Conservation (phyloP, 2,797 vertebrate genomes). For the Tapera naevia region DNA sequence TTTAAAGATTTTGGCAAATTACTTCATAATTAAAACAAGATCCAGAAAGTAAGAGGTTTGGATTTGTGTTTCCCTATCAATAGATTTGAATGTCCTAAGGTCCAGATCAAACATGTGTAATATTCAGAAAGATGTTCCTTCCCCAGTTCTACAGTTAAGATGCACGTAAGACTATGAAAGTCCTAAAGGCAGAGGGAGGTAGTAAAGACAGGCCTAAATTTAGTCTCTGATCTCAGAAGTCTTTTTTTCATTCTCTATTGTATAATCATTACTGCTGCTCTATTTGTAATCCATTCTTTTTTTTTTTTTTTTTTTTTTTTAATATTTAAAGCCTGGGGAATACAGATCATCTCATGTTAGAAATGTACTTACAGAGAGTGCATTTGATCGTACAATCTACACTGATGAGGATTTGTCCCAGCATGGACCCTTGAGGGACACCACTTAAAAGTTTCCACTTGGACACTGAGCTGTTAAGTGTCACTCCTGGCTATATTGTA, state of each 20-base stretch:
- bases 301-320: too few species aligned
- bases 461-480: background rate
- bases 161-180: background rate
- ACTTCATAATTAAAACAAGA: background rate
- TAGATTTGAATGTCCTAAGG: background rate
- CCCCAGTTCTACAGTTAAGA: background rate
- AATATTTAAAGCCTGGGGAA: too few species aligned
- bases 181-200: background rate
- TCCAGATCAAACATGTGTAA: background rate
- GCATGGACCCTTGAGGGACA: background rate
- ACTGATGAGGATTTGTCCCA: background rate
- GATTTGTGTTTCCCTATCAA: background rate
- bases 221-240: background rate
- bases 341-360: background rate
- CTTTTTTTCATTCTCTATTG: background rate
- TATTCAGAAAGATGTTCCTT: background rate
- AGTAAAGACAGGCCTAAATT: background rate
- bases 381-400: background rate
- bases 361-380: background rate
- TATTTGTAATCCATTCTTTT: too few species aligned
- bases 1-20: background rate
- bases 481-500: background rate
- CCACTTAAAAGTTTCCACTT: background rate
- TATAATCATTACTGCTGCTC: background rate
- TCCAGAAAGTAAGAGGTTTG: background rate